phyloP scores from a whole-genome alignment of 2,888 invertebrate species.

The Hybos culiciformis region DNA sequence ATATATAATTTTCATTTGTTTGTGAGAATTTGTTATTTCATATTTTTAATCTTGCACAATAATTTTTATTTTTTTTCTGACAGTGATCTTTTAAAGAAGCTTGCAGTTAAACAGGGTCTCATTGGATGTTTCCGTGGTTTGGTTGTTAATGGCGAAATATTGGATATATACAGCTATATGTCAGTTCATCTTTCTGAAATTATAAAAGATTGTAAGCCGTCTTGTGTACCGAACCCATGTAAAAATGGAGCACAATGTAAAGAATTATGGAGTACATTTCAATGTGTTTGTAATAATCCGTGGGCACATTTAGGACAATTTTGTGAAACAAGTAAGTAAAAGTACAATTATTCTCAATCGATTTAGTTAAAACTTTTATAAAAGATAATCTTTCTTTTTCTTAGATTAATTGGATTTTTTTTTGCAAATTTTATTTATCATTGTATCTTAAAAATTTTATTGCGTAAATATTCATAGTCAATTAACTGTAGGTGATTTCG shows the following conservation, averaged over 20 bases:
- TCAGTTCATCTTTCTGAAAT: slow-evolving; percentile 83
- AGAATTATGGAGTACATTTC: slow-evolving; percentile 83
- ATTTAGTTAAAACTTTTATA: no score
- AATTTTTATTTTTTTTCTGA: slow-evolving; percentile 18
- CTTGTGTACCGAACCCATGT: slow-evolving; percentile 88
- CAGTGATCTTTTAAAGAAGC: slow-evolving; percentile 67
- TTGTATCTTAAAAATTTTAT: no score
- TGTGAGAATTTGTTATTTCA: no score
- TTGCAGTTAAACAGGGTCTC: slow-evolving; percentile 73
- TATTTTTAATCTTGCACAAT: no score
- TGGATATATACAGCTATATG: slow-evolving; percentile 86
- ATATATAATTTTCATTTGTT: no score
- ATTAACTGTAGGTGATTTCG: no score
- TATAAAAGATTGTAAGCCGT: slow-evolving; percentile 84
- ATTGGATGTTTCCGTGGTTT: slow-evolving; percentile 90
- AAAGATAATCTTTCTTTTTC: no score
- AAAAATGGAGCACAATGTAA: slow-evolving; percentile 82
- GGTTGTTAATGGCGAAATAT: slow-evolving; percentile 79
- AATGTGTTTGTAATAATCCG: slow-evolving; percentile 81
- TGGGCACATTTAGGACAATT: slow-evolving; percentile 85
- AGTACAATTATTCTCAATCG: no score
- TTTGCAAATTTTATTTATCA: no score
- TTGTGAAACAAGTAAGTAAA: slow-evolving; percentile 75
- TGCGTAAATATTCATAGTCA: no score
- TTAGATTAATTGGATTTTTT: no score